phyloP scores from a whole-genome alignment of 2,888 invertebrate species.

The Drosophila greeni region DNA sequence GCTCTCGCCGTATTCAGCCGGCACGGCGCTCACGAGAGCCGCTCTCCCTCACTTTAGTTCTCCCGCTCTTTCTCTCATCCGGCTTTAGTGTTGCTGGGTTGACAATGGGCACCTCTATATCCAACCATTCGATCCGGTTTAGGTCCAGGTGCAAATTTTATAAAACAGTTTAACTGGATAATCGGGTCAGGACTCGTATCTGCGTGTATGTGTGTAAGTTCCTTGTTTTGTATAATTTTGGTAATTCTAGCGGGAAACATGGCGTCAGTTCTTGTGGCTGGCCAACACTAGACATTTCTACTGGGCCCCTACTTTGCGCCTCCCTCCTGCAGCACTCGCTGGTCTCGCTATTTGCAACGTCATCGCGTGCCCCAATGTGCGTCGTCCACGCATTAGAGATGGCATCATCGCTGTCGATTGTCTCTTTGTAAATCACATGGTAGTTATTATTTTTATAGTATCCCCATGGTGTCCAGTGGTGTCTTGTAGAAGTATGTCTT shows the following conservation, averaged over 20 bases:
- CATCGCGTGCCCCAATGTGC: slow-evolving; percentile 12
- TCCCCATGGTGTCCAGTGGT: too few relatives aligned
- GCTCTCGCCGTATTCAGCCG: slow-evolving; percentile 40
- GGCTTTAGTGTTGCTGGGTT: slow-evolving; percentile 46
- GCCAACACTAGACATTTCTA: slow-evolving; percentile 6
- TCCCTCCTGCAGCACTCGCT: slow-evolving; percentile 19
- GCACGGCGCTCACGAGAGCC: slow-evolving; percentile 23
- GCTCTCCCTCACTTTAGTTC: slow-evolving; percentile 6
- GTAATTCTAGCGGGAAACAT: slow-evolving; percentile 68
- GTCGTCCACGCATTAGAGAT: slow-evolving; percentile 6
- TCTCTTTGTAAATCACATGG: too few relatives aligned
- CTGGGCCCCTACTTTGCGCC: slow-evolving; percentile 1
- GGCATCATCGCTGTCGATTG: background rate
- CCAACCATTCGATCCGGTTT: slow-evolving; percentile 60
- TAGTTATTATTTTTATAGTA: too few relatives aligned
- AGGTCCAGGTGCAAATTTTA: slow-evolving; percentile 73
- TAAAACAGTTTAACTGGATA: slow-evolving; percentile 71
- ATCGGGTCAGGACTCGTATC: slow-evolving; percentile 68
- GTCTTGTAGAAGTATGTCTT: too few relatives aligned
- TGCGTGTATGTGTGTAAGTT: slow-evolving; percentile 45
- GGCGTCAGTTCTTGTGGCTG: slow-evolving; percentile 55
- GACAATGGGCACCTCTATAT: slow-evolving; percentile 57
- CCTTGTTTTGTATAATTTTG: slow-evolving; percentile 31
- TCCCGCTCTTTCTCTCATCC: slow-evolving; percentile 12
- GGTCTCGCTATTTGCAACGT: slow-evolving; percentile 31